Evolutionary conservation across 2,797 vertebrate genomes (phyloP), one percentile per base, ranked within the genome.

Genomic region (Macroramphosus scolopax): DNA sequence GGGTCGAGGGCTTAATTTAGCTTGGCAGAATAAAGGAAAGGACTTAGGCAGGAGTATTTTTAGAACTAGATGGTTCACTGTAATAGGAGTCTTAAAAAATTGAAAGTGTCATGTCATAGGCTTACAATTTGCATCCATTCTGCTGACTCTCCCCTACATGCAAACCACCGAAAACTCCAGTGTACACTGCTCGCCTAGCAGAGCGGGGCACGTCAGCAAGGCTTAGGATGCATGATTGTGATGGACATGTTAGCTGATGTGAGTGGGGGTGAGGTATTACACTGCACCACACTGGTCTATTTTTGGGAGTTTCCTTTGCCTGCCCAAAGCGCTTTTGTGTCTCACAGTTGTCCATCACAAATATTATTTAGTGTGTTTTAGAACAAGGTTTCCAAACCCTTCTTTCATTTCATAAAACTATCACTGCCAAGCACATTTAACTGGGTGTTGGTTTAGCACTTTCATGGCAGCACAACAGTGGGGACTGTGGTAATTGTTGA

Each of bases 221-320:
- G 65, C 68, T 81, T 72, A 81, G 75, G 52, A 60, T 68, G 63
- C 63, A 47, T 55, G 63, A 76, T 69, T 40, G 41, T 75, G 77
- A 86, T 72, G 66, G 78, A 83, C 76, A 65, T 29, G 56, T 84
- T 75, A 80, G 74, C 80, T 78, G 78, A 81, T 81, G 64, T 54
- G 62, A 70, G 64, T 63, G 65, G 39, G 61, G 64, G 51, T 72
- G 71, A 72, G 65, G 75, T 78, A 82, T 78, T 79, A 53, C 48
- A 39, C 57, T 61, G 56, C 38, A 40, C 59, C 60, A 62, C 41
- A 32, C 42, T 38, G 41, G 20, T 75, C 67, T 85, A 84, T 85
- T 85, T 81, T 72, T 15, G 76, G 77, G 58, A 56, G 28, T 51
- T 65, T 68, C 52, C 37, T 64, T 53, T 63, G 56, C 40, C 59